These are phyloP conservation scores for Psilopogon haemacephalus DNA, from an alignment of 2,113 vertebrate species.

Conservation along the genomic window DNA sequence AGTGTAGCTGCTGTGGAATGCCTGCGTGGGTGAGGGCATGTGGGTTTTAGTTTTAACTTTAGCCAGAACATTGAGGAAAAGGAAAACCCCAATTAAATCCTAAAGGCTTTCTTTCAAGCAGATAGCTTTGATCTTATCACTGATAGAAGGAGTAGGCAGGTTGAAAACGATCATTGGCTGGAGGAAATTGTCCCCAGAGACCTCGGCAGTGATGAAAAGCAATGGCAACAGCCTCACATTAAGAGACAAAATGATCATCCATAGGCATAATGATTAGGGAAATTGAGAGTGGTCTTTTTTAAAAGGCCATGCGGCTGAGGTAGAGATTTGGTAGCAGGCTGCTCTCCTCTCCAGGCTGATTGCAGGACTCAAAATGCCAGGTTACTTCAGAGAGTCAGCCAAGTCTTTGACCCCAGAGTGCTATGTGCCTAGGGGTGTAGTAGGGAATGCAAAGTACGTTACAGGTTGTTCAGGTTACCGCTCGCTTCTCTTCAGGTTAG, in stretches of 20 bases:
- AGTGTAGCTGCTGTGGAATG: background rate
- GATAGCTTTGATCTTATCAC: conserved; percentile 44
- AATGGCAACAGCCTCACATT: background rate
- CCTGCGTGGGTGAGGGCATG: background rate
- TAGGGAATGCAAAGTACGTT: background rate
- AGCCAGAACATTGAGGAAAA: background rate
- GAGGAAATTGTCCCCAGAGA: conserved; percentile 6
- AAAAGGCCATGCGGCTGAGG: background rate
- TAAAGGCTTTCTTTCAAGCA: conserved; percentile 52
- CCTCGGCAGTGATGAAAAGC: conserved; percentile 22
- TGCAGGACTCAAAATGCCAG: background rate
- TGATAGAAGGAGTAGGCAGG: background rate
- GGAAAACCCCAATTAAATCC: conserved; percentile 23
- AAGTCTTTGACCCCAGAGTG: background rate
- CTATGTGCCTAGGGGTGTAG: background rate
- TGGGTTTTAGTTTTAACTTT: conserved; percentile 12
- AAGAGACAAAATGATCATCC: conserved; percentile 21
- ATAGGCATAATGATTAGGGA: background rate
- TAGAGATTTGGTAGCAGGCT: background rate
- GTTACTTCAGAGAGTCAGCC: conserved; percentile 19
- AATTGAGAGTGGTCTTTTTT: conserved; percentile 6
- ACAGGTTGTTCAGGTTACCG: conserved; percentile 1
- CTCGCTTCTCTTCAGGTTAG: conserved; percentile 14
- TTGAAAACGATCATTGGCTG: conserved; percentile 24
- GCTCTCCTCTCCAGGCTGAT: background rate